Percentiles rank a stretch among this genome's conserved stretches.
phyloP scores from a whole-genome alignment of 37 sponge, comb jelly and placozoan species.

The Corticium candelabrum region DNA sequence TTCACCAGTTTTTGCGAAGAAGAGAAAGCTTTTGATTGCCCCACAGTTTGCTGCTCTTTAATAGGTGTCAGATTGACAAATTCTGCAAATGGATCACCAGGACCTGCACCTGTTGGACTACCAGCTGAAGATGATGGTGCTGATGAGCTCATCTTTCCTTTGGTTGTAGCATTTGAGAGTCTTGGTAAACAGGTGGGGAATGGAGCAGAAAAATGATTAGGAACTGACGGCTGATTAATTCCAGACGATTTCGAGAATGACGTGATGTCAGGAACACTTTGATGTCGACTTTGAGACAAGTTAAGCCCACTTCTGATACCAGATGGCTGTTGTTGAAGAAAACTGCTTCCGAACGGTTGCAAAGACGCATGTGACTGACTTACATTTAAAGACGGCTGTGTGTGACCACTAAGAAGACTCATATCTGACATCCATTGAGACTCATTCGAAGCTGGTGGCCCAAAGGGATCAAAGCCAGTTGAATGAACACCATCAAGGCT shows the following conservation, averaged over 20 bases:
- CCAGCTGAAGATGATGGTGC: background rate
- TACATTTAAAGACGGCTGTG: too few relatives aligned
- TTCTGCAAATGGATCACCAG: slow-evolving; percentile 16
- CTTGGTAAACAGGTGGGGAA: too few relatives aligned
- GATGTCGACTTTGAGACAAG: background rate
- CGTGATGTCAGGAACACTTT: background rate
- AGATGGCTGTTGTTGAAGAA: too few relatives aligned
- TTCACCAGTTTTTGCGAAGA: background rate
- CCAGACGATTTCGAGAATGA: background rate
- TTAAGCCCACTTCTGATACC: too few relatives aligned
- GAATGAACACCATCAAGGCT: too few relatives aligned
- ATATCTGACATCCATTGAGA: background rate
- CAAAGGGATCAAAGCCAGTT: background rate
- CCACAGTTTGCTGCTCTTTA: background rate
- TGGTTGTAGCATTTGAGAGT: too few relatives aligned
- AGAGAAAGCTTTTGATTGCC: background rate
- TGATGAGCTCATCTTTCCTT: background rate
- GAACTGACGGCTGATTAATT: too few relatives aligned
- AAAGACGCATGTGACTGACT: too few relatives aligned
- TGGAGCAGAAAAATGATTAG: background rate
- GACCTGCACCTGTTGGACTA: background rate
- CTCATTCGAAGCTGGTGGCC: background rate
- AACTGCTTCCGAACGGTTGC: too few relatives aligned
- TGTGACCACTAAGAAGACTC: background rate
- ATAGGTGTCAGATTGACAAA: slow-evolving; percentile 5